A percentile compares a stretch with the other conserved stretches of the same genome.
Conservation (phyloP, 2,113 vertebrate genomes). For the Scortum barcoo region DNA sequence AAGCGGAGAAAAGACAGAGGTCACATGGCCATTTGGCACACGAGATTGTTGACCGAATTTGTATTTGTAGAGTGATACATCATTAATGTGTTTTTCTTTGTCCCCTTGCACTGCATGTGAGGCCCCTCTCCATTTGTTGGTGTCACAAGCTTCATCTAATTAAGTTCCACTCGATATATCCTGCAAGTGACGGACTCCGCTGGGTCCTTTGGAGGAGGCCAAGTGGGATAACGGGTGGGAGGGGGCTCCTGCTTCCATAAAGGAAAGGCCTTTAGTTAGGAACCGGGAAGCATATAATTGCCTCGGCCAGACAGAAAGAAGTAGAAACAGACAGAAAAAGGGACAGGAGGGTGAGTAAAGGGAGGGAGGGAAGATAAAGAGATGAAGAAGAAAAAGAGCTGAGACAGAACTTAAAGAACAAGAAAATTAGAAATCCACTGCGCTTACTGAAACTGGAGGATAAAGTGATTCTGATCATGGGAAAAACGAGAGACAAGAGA, state of each 20-base stretch:
- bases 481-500: slow-evolving; percentile 15
- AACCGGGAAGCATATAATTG: slow-evolving; percentile 65
- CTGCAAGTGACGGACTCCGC: slow-evolving; percentile 43
- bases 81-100: slow-evolving; percentile 20
- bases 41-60: slow-evolving; percentile 4
- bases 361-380: neutral
- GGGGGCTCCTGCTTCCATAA: neutral
- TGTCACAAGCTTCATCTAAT: slow-evolving; percentile 54
- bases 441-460: slow-evolving; percentile 37
- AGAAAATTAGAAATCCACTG: slow-evolving; percentile 23
- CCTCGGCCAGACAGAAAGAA: slow-evolving; percentile 34
- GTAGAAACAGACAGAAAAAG: neutral
- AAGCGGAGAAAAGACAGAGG: slow-evolving; percentile 11
- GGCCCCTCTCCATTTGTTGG: slow-evolving; percentile 14
- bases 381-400: slow-evolving; percentile 3
- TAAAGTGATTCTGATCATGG: slow-evolving; percentile 34
- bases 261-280: slow-evolving; percentile 42
- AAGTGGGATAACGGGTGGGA: slow-evolving; percentile 29
- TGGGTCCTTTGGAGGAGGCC: slow-evolving; percentile 45
- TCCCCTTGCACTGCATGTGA: slow-evolving; percentile 16
- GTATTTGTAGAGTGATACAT: neutral
- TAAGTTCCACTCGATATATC: slow-evolving; percentile 53
- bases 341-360: neutral
- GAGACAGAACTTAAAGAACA: slow-evolving; percentile 18
- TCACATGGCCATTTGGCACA: neutral